These are phyloP conservation scores for Cristatella mucedo DNA, from an alignment of 2,888 invertebrate species.

Conservation along the genomic window DNA sequence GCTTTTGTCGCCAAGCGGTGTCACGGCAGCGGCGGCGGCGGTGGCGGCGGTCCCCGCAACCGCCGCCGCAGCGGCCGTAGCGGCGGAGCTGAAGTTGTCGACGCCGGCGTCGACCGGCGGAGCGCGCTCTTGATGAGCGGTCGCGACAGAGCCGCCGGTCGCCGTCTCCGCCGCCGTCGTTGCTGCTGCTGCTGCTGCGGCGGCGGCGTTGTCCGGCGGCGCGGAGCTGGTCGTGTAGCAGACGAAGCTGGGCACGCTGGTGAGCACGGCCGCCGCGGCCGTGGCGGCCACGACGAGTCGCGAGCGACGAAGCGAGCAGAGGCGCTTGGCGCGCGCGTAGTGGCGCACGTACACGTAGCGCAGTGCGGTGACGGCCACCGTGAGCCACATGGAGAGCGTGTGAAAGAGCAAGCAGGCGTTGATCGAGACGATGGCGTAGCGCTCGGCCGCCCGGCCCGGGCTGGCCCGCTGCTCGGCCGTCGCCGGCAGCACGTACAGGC, in stretches of 20 bases:
- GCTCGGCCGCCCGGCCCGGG: slow-evolving; percentile 26
- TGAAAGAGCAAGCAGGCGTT: slow-evolving; percentile 41
- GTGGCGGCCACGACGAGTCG: slow-evolving; percentile 26
- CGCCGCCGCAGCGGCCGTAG: background rate
- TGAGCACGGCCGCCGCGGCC: slow-evolving; percentile 22
- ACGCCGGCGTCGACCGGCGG: slow-evolving; percentile 27
- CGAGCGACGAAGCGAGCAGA: slow-evolving; percentile 30
- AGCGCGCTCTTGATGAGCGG: no score
- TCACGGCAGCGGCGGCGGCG: background rate
- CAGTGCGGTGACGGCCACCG: slow-evolving; percentile 81
- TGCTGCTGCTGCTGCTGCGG: background rate
- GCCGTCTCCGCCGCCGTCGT: background rate
- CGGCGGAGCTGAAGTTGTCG: slow-evolving; percentile 30
- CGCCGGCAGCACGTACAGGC: slow-evolving; percentile 20
- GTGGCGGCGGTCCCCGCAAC: background rate
- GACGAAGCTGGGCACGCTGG: slow-evolving; percentile 32
- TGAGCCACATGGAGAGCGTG: slow-evolving; percentile 81
- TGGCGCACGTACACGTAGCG: slow-evolving; percentile 48
- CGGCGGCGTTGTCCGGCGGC: background rate
- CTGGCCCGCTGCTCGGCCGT: slow-evolving; percentile 18
- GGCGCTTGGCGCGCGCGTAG: slow-evolving; percentile 25
- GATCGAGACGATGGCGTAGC: slow-evolving; percentile 23
- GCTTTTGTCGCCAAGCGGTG: background rate
- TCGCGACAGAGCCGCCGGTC: background rate
- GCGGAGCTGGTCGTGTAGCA: slow-evolving; percentile 16